Conservation (phyloP, 64 coral and sea anemone species). For the Platygyra sinensis region DNA sequence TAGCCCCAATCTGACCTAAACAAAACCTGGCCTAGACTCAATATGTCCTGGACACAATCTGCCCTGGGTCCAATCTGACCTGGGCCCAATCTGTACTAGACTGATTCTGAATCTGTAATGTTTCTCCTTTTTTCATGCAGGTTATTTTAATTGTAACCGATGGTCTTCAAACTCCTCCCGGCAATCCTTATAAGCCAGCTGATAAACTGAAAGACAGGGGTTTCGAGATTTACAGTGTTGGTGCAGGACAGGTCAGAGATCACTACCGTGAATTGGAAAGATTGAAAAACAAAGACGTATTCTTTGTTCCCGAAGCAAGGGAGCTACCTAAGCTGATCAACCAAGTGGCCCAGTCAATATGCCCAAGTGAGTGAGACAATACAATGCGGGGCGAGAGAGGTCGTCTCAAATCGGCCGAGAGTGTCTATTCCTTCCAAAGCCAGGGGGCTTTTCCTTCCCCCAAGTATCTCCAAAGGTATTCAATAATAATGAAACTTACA, state of each 20-base stretch:
- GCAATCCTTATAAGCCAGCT: background rate
- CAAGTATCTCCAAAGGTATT: too few species aligned
- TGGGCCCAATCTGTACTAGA: too few species aligned
- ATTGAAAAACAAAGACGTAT: constrained; percentile 5
- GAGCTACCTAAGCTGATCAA: background rate
- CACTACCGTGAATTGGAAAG: background rate
- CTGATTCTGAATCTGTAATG: too few species aligned
- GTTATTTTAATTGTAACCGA: constrained; percentile 26
- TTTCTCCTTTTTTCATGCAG: background rate
- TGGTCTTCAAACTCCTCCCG: constrained; percentile 11
- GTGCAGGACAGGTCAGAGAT: background rate
- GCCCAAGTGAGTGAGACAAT: constrained; percentile 8
- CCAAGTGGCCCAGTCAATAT: background rate
- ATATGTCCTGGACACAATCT: too few species aligned
- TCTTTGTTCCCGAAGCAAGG: background rate
- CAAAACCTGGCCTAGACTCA: too few species aligned
- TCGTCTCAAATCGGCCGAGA: too few species aligned
- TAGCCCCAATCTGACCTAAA: too few species aligned
- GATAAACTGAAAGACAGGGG: background rate
- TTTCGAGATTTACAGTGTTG: constrained; percentile 4
- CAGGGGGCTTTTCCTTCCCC: too few species aligned
- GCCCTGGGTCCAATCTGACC: too few species aligned
- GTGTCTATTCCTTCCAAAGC: too few species aligned
- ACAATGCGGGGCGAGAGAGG: too few species aligned
- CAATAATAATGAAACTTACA: too few species aligned